These are phyloP conservation scores for Chrysaora quinquecirrha DNA, from an alignment of 30 jellyfish, hydroid and myxozoan species.

Conservation along the genomic window DNA sequence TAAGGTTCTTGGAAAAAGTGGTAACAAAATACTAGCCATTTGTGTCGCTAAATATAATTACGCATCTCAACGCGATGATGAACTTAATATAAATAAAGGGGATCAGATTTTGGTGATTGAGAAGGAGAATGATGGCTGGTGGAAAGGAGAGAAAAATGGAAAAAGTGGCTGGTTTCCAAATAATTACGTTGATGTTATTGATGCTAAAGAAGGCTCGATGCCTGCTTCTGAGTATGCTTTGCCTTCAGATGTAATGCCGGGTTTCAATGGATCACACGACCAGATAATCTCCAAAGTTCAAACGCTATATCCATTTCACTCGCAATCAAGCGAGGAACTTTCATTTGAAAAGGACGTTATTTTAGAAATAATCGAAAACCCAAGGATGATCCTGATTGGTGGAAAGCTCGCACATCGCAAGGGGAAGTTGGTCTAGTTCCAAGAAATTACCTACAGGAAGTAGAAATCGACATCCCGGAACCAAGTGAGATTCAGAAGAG, in stretches of 20 bases:
- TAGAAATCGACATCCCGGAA: conserved; percentile 56
- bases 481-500: conserved; percentile 3
- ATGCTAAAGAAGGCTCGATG: conserved; percentile 26
- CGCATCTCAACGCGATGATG: conserved; percentile 88
- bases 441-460: conserved; percentile 91
- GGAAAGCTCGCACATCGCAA: conserved; percentile 90
- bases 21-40: conserved; percentile 65
- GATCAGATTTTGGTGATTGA: conserved; percentile 88
- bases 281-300: conserved; percentile 79
- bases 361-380: conserved; percentile 86
- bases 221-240: conserved; percentile 84
- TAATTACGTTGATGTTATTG: conserved; percentile 80
- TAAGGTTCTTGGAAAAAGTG: conserved; percentile 62
- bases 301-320: conserved; percentile 83
- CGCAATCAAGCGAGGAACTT: conserved; percentile 91
- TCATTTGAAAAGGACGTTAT: conserved; percentile 86
- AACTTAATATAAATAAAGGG: conserved; percentile 78
- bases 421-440: conserved; percentile 97
- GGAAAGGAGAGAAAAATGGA: conserved; percentile 93
- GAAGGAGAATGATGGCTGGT: conserved; percentile 97
- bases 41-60: conserved; percentile 80
- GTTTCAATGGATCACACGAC: conserved; percentile 22
- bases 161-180: conserved; percentile 93
- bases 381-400: conserved; percentile 98
- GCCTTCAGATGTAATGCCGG: conserved; percentile 79